phyloP scores from a whole-genome alignment of 1,140 invertebrate species.

The Drosophila neocordata region DNA sequence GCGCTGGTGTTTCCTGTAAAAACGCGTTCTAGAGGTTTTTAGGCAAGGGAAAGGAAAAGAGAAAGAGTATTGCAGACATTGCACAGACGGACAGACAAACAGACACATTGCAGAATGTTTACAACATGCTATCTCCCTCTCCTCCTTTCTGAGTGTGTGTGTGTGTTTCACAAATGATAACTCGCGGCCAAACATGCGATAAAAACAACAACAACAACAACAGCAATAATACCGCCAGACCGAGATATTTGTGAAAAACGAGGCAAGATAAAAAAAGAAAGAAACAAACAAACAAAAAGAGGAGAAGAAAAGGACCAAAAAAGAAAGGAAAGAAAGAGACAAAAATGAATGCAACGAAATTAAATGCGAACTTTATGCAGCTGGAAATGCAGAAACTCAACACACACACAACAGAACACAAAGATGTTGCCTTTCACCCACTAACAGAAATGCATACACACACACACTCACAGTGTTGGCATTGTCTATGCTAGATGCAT shows the following conservation, averaged over 20 bases:
- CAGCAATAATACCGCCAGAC: not conserved
- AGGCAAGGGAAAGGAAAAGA: conserved; percentile 14
- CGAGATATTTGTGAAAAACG: conserved; percentile 51
- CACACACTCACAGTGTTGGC: conserved; percentile 15
- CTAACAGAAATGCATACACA: not conserved
- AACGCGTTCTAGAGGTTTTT: conserved; percentile 13
- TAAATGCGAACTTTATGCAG: conserved; percentile 78
- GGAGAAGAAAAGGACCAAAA: conserved; percentile 1
- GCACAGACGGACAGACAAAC: conserved; percentile 71
- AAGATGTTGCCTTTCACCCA: conserved; percentile 13
- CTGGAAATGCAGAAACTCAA: conserved; percentile 65
- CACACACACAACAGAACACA: conserved; percentile 34
- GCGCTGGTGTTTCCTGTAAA: conserved; percentile 41
- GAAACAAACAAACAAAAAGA: not conserved
- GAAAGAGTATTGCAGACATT: conserved; percentile 48
- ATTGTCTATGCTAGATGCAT: conserved; percentile 38
- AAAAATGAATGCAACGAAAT: conserved; percentile 55
- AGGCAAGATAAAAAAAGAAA: conserved; percentile 4
- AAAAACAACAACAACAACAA: conserved; percentile 44
- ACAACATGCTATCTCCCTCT: conserved; percentile 9
- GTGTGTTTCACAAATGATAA: conserved; percentile 60
- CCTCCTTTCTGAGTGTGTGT: conserved; percentile 22
- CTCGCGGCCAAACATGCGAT: conserved; percentile 71
- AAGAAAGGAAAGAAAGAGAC: conserved; percentile 17
- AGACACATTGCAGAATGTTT: conserved; percentile 68